Evolutionary conservation across 2,797 vertebrate species (phyloP).

Genomic region (Avahi laniger): DNA sequence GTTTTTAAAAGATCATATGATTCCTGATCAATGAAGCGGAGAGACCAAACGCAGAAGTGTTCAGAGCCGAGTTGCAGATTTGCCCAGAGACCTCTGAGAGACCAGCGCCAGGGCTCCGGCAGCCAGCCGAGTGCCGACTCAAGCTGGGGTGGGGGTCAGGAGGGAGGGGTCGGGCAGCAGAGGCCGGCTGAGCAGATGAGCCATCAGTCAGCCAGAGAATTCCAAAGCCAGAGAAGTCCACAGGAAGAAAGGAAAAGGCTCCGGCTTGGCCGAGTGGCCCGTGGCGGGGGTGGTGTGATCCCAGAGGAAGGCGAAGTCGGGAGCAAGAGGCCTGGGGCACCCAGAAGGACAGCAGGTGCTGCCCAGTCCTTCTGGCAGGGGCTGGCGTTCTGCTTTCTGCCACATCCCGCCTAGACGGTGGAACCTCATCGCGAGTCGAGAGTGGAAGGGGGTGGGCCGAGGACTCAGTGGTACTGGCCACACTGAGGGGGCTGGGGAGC

Average conservation of each 20-base stretch:
- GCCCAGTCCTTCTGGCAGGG: neutral
- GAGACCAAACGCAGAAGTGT: conserved; percentile 55
- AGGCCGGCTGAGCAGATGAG: neutral
- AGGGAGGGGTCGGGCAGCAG: neutral
- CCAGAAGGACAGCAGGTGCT: neutral
- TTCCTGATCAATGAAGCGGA: conserved; percentile 73
- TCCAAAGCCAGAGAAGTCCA: neutral
- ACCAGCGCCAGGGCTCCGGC: neutral
- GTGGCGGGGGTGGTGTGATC: neutral
- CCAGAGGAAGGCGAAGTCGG: neutral
- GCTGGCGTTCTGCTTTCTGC: neutral
- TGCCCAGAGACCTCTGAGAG: conserved; percentile 47
- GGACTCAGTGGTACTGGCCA: neutral
- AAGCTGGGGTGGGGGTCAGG: neutral
- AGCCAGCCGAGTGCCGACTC: conserved; percentile 52
- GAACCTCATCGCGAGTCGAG: neutral
- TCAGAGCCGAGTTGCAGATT: conserved; percentile 44
- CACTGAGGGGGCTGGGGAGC: neutral
- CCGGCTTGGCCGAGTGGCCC: neutral
- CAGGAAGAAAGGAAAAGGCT: neutral
- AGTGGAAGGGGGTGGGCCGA: neutral
- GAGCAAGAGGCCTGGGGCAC: neutral
- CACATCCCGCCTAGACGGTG: neutral
- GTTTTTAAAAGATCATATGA: conserved; percentile 72
- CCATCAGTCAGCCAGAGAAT: neutral